phyloP scores from a whole-genome alignment of 2,888 invertebrate genomes.

The Dendrolimus houi region DNA sequence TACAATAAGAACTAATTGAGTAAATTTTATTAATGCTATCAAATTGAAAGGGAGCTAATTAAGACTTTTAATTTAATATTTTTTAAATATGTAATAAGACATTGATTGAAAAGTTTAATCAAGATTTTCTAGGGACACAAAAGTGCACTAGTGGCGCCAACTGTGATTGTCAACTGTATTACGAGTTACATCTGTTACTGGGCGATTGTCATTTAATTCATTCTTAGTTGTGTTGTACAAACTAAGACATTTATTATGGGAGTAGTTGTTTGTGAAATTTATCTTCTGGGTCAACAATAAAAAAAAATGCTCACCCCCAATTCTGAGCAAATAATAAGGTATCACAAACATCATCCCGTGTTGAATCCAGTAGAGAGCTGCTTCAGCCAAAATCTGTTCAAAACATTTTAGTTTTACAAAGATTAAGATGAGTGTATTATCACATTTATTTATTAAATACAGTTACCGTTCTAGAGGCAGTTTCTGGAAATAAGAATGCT shows the following conservation, averaged over 20 bases:
- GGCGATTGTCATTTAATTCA: too few species aligned
- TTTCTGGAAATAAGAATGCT: conserved; percentile 95
- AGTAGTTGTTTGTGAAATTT: conserved; percentile 6
- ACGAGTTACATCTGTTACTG: too few species aligned
- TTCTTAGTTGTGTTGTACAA: too few species aligned
- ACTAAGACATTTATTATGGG: not conserved
- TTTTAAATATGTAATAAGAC: too few species aligned
- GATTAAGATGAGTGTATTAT: not conserved
- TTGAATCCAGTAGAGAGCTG: conserved; percentile 95
- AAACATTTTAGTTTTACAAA: conserved; percentile 2
- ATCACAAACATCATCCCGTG: conserved; percentile 96
- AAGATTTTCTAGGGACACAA: too few species aligned
- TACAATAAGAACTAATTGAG: too few species aligned
- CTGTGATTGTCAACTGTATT: too few species aligned
- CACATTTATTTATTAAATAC: not conserved
- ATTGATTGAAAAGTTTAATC: too few species aligned
- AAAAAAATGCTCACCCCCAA: conserved; percentile 81
- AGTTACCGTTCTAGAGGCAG: conserved; percentile 92
- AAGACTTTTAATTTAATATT: too few species aligned
- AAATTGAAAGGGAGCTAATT: too few species aligned
- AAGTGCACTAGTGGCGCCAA: too few species aligned
- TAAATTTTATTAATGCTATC: too few species aligned
- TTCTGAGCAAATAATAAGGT: conserved; percentile 92
- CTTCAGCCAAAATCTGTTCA: conserved; percentile 91
- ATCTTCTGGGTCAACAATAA: not conserved